Conservation (phyloP, 2,113 vertebrate genomes). For the Plotosus lineatus region DNA sequence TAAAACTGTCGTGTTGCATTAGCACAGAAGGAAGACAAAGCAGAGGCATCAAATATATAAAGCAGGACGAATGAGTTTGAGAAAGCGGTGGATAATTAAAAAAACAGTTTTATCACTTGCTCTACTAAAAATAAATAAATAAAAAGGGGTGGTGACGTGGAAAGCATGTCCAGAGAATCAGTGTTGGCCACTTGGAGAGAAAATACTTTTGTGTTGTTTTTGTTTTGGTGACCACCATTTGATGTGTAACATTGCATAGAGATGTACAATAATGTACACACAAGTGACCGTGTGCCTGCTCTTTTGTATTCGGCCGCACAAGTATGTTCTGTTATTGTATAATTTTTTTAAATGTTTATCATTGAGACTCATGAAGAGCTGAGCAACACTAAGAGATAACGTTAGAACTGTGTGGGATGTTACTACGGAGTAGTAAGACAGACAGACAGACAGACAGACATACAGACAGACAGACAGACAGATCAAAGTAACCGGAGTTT, state of each 20-base stretch:
- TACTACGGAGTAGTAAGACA: slow-evolving; percentile 36
- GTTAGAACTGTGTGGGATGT: slow-evolving; percentile 32
- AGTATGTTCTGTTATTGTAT: neutral
- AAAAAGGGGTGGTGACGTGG: too few species aligned
- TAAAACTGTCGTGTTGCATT: neutral
- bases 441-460: slow-evolving; percentile 43
- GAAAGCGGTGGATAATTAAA: neutral
- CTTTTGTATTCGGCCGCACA: neutral
- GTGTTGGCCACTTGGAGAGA: too few species aligned
- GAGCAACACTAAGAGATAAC: neutral
- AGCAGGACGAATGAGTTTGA: too few species aligned
- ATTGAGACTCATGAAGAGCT: slow-evolving; percentile 1
- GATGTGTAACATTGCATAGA: neutral
- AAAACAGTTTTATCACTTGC: neutral
- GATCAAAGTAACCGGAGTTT: slow-evolving; percentile 27
- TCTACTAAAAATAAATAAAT: neutral
- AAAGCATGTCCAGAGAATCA: neutral
- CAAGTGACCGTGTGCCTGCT: neutral
- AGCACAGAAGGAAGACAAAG: neutral
- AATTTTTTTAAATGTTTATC: neutral
- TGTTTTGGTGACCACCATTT: neutral
- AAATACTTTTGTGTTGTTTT: neutral
- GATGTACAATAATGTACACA: neutral
- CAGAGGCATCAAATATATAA: neutral
- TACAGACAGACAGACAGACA: slow-evolving; percentile 44